Evolutionary conservation across 2,888 invertebrate genomes (phyloP).

Genomic region (Protonemura montana): DNA sequence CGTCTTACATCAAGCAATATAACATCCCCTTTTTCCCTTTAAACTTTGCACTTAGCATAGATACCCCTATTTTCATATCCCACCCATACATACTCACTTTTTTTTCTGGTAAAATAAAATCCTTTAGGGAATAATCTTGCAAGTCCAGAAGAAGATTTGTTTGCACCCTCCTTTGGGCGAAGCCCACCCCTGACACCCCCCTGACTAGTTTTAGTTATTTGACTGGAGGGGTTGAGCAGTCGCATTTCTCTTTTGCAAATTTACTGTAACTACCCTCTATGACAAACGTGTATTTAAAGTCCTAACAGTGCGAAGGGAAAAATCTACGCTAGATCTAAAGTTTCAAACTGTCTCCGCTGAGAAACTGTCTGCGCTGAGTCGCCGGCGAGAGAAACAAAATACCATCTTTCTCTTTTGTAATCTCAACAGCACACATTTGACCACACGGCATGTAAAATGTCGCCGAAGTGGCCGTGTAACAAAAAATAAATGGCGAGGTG

Average conservation of each 20-base stretch:
- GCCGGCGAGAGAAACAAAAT: neutral
- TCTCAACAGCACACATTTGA: neutral
- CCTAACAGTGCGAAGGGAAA: neutral
- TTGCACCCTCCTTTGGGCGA: constrained; percentile 46
- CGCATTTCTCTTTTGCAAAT: constrained; percentile 47
- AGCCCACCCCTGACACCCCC: constrained; percentile 25
- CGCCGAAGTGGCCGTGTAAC: neutral
- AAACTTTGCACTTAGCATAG: constrained; percentile 40
- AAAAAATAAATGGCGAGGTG: neutral
- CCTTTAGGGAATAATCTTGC: constrained; percentile 50
- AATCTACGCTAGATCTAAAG: neutral
- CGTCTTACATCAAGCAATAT: constrained; percentile 41
- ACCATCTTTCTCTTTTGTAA: neutral
- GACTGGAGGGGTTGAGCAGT: constrained; percentile 13
- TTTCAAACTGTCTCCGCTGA: neutral
- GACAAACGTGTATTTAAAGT: constrained; percentile 40
- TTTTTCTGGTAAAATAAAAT: constrained; percentile 38
- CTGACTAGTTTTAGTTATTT: constrained; percentile 35
- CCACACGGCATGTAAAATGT: neutral
- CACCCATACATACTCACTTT: constrained; percentile 34
- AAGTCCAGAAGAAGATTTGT: constrained; percentile 51
- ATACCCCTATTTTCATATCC: constrained; percentile 38
- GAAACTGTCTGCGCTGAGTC: neutral
- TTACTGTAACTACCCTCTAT: constrained; percentile 49
- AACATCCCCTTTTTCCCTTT: constrained; percentile 39